phyloP scores from a whole-genome alignment of 2,888 invertebrate genomes.

The Microplitis deprimator region DNA sequence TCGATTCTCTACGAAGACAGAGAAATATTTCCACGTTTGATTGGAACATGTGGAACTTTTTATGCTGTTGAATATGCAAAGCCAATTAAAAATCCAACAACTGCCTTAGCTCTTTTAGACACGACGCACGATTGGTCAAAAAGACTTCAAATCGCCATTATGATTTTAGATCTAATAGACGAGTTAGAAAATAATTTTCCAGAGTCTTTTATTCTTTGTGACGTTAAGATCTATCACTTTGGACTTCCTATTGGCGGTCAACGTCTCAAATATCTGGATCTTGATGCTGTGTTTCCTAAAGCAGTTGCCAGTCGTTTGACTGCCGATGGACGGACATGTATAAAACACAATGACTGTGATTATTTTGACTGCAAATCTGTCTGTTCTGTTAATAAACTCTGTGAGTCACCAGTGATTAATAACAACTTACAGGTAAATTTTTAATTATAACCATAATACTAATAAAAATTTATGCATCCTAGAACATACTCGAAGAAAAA shows the following conservation, averaged over 20 bases:
- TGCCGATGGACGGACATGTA: slow-evolving; percentile 73
- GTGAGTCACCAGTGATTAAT: slow-evolving; percentile 75
- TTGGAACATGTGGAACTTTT: slow-evolving; percentile 78
- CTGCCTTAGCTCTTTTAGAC: slow-evolving; percentile 73
- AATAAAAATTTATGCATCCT: no score
- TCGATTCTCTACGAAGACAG: slow-evolving; percentile 75
- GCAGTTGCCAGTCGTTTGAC: slow-evolving; percentile 73
- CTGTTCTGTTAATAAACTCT: slow-evolving; percentile 75
- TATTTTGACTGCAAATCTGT: slow-evolving; percentile 78
- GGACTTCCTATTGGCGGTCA: slow-evolving; percentile 74
- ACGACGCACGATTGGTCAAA: slow-evolving; percentile 75
- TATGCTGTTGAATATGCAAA: slow-evolving; percentile 79
- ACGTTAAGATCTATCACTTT: slow-evolving; percentile 80
- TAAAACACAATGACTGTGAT: slow-evolving; percentile 77
- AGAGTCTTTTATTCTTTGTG: slow-evolving; percentile 79
- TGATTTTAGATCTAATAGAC: slow-evolving; percentile 77
- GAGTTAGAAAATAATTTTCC: slow-evolving; percentile 75
- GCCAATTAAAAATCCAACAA: slow-evolving; percentile 74
- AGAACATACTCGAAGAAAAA: no score
- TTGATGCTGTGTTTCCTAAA: slow-evolving; percentile 77
- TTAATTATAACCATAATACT: neutral
- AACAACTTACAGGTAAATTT: slow-evolving; percentile 74
- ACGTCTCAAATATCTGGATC: slow-evolving; percentile 77
- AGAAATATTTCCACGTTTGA: slow-evolving; percentile 77
- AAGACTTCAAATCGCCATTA: slow-evolving; percentile 74